A percentile compares a stretch with the other conserved stretches of the same genome.
phyloP scores from a whole-genome alignment of 2,113 vertebrate genomes.

The Lichenostomus cassidix region DNA sequence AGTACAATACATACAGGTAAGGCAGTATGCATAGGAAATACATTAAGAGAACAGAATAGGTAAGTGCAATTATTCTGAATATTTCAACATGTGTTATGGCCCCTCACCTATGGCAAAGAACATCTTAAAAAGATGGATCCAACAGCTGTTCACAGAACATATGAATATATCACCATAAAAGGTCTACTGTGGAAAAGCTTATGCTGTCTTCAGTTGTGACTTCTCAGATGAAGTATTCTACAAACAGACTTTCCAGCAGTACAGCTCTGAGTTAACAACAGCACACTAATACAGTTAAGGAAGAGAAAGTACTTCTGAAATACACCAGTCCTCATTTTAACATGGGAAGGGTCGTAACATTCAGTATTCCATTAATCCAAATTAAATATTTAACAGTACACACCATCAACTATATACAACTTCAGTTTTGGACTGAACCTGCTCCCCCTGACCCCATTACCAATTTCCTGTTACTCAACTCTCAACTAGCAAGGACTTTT shows the following conservation, averaged over 20 bases:
- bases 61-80: constrained; percentile 20
- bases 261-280: not conserved
- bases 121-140: constrained; percentile 22
- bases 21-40: constrained; percentile 20
- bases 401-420: not conserved
- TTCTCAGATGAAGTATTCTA: not conserved
- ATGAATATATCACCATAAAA: constrained; percentile 3
- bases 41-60: not conserved
- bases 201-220: not conserved
- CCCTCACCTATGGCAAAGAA: not conserved
- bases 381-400: not conserved
- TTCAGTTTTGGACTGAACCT: not conserved
- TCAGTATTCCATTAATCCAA: constrained; percentile 1
- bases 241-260: not conserved
- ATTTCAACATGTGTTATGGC: not conserved
- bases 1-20: constrained; percentile 5
- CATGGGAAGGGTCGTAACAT: not conserved
- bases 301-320: not conserved
- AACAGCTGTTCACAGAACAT: constrained; percentile 37
- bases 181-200: not conserved
- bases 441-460: accelerated
- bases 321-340: not conserved
- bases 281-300: not conserved
- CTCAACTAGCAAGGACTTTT: not conserved
- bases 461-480: not conserved